Conservation (phyloP, 2,888 invertebrate species). For the Melipona bicolor region DNA sequence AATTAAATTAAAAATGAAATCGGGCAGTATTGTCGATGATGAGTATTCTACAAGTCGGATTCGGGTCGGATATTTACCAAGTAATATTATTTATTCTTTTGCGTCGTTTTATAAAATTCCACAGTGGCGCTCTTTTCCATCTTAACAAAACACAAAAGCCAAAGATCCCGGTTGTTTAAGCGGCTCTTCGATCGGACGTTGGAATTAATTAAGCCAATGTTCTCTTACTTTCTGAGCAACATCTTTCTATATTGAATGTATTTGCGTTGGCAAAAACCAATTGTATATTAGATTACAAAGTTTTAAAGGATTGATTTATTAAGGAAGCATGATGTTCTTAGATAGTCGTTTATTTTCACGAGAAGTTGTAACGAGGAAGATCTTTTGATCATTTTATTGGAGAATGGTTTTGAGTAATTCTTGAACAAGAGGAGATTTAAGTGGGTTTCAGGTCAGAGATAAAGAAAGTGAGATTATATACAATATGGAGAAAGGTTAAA, state of each 20-base stretch:
- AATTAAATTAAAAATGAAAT: slow-evolving; percentile 39
- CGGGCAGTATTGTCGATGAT: slow-evolving; percentile 32
- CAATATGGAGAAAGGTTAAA: not conserved
- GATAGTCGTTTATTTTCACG: not conserved
- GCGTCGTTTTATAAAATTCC: not conserved
- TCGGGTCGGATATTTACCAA: slow-evolving; percentile 17
- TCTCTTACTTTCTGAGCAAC: not conserved
- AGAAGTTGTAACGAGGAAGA: not conserved
- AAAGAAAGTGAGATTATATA: not conserved
- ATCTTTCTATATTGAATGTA: not conserved
- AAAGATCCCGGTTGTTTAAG: not conserved
- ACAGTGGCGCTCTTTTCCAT: not conserved
- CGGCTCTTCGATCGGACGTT: not conserved
- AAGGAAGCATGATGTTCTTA: not conserved
- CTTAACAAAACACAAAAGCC: not conserved
- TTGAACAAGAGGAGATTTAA: not conserved
- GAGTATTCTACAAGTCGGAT: slow-evolving; percentile 34
- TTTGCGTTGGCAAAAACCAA: not conserved
- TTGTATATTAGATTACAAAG: not conserved
- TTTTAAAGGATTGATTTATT: not conserved
- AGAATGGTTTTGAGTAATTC: not conserved
- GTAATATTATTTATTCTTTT: slow-evolving; percentile 40
- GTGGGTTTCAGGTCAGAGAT: not conserved
- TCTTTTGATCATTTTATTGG: not conserved
- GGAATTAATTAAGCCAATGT: not conserved